These are phyloP conservation scores for Protaetia brevitarsis DNA, from an alignment of 1,140 invertebrate genomes.

Conservation along the genomic window DNA sequence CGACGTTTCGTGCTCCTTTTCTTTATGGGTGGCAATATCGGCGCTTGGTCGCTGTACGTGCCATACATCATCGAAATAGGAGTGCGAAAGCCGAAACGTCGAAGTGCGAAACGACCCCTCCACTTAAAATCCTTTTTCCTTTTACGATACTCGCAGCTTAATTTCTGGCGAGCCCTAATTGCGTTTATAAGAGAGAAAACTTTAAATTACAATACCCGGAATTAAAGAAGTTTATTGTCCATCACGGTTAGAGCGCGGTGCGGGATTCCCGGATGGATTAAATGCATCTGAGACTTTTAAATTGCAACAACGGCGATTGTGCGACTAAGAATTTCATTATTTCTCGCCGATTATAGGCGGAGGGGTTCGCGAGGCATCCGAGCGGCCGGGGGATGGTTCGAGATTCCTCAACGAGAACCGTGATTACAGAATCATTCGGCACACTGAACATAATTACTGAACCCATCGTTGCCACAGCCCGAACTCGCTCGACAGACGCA, in stretches of 20 bases:
- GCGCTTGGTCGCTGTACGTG: neutral
- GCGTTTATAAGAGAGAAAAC: neutral
- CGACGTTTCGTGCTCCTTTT: neutral
- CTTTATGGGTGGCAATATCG: neutral
- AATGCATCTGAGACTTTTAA: slow-evolving; percentile 21
- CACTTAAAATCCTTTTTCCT: too few species aligned
- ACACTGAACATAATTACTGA: slow-evolving; percentile 19
- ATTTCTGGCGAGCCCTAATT: neutral
- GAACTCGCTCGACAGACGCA: neutral
- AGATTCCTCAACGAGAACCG: slow-evolving; percentile 21
- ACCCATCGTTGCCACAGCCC: neutral
- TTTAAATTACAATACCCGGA: slow-evolving; percentile 12
- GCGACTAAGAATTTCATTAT: slow-evolving; percentile 23
- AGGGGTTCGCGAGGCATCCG: neutral
- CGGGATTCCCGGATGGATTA: neutral
- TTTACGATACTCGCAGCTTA: too few species aligned
- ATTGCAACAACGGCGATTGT: neutral
- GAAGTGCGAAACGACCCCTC: too few species aligned
- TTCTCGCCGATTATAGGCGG: slow-evolving; percentile 12
- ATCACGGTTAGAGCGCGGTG: neutral
- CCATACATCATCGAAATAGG: neutral
- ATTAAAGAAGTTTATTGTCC: slow-evolving; percentile 11
- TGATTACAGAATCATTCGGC: slow-evolving; percentile 24
- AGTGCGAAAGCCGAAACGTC: too few species aligned
- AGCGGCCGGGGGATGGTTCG: slow-evolving; percentile 2